Conservation (phyloP, 2,113 vertebrate species). For the Trochalopteron elliotii region DNA sequence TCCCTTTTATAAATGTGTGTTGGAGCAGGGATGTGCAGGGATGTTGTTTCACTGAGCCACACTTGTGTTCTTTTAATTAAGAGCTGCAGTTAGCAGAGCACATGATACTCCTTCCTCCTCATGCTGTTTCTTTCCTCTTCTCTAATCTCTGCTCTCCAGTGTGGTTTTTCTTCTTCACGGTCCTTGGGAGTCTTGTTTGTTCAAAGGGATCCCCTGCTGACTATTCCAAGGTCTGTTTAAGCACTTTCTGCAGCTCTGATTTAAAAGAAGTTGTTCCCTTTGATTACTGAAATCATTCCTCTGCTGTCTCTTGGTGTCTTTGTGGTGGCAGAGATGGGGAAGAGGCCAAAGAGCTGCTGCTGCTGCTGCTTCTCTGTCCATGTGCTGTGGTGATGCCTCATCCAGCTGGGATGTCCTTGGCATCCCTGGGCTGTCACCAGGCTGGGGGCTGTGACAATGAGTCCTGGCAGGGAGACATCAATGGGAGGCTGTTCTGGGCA, state of each 20-base stretch:
- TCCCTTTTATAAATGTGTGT: neutral
- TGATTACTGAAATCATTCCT: neutral
- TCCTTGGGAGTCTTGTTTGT: slow-evolving; percentile 22
- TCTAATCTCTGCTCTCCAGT: slow-evolving; percentile 7
- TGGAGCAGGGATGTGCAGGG: neutral
- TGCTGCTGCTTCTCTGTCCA: neutral
- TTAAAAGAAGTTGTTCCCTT: neutral
- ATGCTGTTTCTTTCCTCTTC: slow-evolving; percentile 32
- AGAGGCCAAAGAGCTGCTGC: neutral
- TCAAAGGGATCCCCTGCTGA: slow-evolving; percentile 39
- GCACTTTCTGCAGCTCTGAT: neutral
- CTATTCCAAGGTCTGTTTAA: neutral
- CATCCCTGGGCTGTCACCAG: neutral
- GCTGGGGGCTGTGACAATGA: neutral
- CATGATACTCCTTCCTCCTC: slow-evolving; percentile 2
- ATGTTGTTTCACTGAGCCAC: neutral
- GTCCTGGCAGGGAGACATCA: neutral
- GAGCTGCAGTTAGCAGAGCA: slow-evolving; percentile 6
- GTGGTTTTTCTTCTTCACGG: slow-evolving; percentile 1
- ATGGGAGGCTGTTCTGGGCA: neutral
- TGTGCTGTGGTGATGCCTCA: neutral
- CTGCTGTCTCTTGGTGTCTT: neutral
- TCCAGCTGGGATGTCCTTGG: neutral
- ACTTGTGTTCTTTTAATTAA: slow-evolving; percentile 22
- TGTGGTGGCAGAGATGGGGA: neutral